Evolutionary conservation across 2,113 vertebrate genomes (phyloP).

Genomic region (Vulpes lagopus): DNA sequence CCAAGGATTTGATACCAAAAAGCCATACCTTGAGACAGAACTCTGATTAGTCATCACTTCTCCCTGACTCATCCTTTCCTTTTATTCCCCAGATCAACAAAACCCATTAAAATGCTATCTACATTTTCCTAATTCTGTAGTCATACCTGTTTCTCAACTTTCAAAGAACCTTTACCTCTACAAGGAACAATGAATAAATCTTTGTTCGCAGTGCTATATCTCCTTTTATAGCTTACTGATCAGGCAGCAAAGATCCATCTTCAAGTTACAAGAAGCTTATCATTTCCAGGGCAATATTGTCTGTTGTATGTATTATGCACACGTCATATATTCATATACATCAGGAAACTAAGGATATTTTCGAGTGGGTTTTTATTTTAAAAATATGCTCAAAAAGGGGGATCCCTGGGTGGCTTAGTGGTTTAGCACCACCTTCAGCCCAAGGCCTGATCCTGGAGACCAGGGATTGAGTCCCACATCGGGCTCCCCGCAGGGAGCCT

Average conservation of each 20-base stretch:
- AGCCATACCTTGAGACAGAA: background rate
- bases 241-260: background rate
- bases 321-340: background rate
- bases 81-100: background rate
- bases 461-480: no score
- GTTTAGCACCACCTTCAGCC: no score
- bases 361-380: background rate
- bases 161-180: background rate
- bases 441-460: no score
- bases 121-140: background rate
- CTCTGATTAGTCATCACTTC: background rate
- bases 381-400: background rate
- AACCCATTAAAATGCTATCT: background rate
- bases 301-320: background rate
- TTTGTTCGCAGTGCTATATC: background rate
- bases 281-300: background rate
- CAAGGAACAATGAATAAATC: background rate
- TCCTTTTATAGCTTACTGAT: background rate
- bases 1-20: background rate
- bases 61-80: background rate
- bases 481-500: no score
- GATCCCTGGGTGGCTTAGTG: no score
- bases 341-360: conserved; percentile 4
- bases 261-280: background rate
- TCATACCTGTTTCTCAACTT: background rate